Evolutionary conservation across 35 echinoderm and acorn worm genomes (phyloP).

Genomic region (Ophiothrix spiculata): DNA sequence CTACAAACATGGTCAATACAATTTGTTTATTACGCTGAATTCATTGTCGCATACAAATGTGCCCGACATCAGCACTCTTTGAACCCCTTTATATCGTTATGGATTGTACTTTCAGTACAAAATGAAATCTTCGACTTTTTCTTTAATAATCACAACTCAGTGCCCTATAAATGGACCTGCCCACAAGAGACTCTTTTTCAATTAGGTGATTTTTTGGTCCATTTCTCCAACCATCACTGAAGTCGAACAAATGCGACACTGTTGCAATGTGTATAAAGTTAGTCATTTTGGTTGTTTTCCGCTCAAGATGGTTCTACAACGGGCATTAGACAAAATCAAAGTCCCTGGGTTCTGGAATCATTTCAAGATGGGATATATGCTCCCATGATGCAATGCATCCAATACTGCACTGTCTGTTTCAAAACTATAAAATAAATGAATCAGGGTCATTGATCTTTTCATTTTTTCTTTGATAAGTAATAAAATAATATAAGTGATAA

Average conservation of each 20-base stretch:
- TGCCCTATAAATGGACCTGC: not conserved
- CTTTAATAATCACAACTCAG: not conserved
- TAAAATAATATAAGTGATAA: too few species aligned
- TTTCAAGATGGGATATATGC: not conserved
- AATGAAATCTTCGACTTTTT: not conserved
- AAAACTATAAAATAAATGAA: not conserved
- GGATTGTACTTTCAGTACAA: too few species aligned
- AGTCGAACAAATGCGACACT: not conserved
- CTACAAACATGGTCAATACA: not conserved
- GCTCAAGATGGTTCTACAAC: not conserved
- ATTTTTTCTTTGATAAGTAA: not conserved
- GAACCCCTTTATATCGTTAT: not conserved
- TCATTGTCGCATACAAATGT: not conserved
- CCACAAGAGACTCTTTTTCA: not conserved
- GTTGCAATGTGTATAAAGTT: not conserved
- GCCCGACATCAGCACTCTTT: not conserved
- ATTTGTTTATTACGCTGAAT: conserved; percentile 9
- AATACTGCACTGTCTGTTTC: not conserved
- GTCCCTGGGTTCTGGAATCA: not conserved
- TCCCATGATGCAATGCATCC: not conserved
- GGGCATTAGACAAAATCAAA: not conserved
- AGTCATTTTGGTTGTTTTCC: not conserved
- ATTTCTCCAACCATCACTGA: not conserved
- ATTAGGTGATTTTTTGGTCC: not conserved
- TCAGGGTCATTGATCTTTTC: not conserved